phyloP scores from a whole-genome alignment of 1,140 invertebrate genomes.

The Lepidurus apus region DNA sequence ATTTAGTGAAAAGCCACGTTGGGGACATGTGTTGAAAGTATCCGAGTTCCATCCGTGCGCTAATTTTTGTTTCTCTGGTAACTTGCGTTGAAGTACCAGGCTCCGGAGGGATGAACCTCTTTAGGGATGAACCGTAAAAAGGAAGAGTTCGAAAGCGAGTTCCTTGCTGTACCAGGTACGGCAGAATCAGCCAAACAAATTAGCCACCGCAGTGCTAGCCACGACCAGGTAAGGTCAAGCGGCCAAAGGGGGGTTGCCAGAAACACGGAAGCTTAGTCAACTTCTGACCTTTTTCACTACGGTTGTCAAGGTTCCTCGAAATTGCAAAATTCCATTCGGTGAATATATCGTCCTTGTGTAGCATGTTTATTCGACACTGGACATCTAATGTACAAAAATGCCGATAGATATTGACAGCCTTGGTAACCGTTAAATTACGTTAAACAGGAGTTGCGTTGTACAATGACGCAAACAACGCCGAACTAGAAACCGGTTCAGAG shows the following conservation, averaged over 20 bases:
- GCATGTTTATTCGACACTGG: not conserved
- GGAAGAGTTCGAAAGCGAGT: slow-evolving; percentile 1
- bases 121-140: not conserved
- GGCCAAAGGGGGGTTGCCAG: slow-evolving; percentile 15
- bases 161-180: slow-evolving; percentile 9
- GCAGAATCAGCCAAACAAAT: not conserved
- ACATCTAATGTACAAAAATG: not conserved
- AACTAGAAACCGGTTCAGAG: not conserved
- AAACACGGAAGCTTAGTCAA: slow-evolving; percentile 18
- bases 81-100: not conserved
- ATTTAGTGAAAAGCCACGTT: not conserved
- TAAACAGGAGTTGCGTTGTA: too few relatives aligned
- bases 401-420: too few relatives aligned
- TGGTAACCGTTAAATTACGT: too few relatives aligned
- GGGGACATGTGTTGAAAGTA: not conserved
- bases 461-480: not conserved
- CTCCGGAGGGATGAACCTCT: not conserved
- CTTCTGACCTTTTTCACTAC: not conserved
- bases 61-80: not conserved
- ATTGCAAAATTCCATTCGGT: not conserved
- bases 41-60: not conserved
- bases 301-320: not conserved
- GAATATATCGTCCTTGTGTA: not conserved
- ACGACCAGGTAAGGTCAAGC: not conserved
- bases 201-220: not conserved